These are phyloP conservation scores for Pungitius pungitius DNA, from an alignment of 2,113 vertebrate genomes.

Conservation along the genomic window DNA sequence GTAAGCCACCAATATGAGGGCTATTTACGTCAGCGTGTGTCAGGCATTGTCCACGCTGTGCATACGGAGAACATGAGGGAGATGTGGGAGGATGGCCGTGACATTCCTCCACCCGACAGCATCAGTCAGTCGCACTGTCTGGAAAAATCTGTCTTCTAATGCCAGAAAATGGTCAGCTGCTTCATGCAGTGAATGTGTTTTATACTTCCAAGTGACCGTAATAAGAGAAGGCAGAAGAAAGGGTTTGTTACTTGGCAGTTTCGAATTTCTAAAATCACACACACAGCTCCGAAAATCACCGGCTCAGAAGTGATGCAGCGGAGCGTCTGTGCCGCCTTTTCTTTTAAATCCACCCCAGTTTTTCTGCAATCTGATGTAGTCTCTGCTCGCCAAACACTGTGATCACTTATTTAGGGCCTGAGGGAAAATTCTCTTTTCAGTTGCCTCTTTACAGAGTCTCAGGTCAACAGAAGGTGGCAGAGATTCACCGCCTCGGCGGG, in stretches of 20 bases:
- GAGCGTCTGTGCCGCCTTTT: slow-evolving; percentile 31
- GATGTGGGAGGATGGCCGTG: slow-evolving; percentile 60
- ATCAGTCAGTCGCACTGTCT: slow-evolving; percentile 57
- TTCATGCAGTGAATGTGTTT: slow-evolving; percentile 33
- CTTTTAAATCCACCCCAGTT: slow-evolving; percentile 37
- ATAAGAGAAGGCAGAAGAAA: slow-evolving; percentile 8
- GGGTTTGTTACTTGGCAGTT: slow-evolving; percentile 45
- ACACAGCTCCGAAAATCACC: slow-evolving; percentile 52
- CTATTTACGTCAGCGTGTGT: slow-evolving; percentile 72
- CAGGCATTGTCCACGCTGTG: slow-evolving; percentile 57
- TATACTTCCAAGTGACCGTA: slow-evolving; percentile 15
- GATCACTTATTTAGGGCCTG: slow-evolving; percentile 60
- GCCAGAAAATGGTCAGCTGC: slow-evolving; percentile 30
- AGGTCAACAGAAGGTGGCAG: slow-evolving; percentile 9
- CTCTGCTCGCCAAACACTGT: slow-evolving; percentile 26
- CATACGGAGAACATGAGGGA: slow-evolving; percentile 61
- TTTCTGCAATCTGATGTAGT: slow-evolving; percentile 34
- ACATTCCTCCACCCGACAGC: slow-evolving; percentile 61
- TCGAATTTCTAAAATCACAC: slow-evolving; percentile 36
- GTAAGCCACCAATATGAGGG: slow-evolving; percentile 70
- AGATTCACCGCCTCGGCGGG: slow-evolving; percentile 24
- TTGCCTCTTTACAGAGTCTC: slow-evolving; percentile 41
- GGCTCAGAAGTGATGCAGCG: slow-evolving; percentile 24
- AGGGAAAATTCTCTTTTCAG: slow-evolving; percentile 56
- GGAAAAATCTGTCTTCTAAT: slow-evolving; percentile 56